phyloP scores from a whole-genome alignment of 2,888 invertebrate species.

The Folsomia candida region DNA sequence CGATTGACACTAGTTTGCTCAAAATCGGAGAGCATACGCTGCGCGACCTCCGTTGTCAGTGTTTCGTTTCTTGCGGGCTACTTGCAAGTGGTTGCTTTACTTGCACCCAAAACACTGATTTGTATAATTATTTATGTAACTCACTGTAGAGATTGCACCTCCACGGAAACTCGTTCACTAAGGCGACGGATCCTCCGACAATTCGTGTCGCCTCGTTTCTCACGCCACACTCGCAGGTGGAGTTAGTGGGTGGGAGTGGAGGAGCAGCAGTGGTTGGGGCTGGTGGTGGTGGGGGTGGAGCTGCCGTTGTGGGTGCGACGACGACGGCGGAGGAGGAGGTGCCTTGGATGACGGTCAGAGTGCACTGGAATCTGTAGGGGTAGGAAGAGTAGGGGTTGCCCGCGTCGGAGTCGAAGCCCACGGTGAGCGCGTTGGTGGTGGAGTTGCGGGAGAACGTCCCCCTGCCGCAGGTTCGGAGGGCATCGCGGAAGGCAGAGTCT shows the following conservation, averaged over 20 bases:
- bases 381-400: constrained; percentile 8
- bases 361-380: constrained; percentile 22
- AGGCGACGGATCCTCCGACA: constrained; percentile 38
- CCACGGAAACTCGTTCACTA: constrained; percentile 41
- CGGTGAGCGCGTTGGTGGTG: constrained; percentile 25
- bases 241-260: background rate
- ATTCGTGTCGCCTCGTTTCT: constrained; percentile 38
- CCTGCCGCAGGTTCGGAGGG: constrained; percentile 30
- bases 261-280: background rate
- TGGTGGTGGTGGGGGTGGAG: background rate
- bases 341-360: constrained; percentile 12
- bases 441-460: constrained; percentile 21
- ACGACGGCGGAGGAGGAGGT: background rate
- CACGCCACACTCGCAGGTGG: constrained; percentile 27
- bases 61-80: no score
- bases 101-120: background rate
- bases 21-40: no score
- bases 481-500: constrained; percentile 28
- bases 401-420: constrained; percentile 35
- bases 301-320: background rate
- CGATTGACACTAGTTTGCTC: no score
- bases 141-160: constrained; percentile 31
- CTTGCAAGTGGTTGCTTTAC: no score
- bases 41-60: no score
- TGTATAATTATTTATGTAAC: background rate